These are phyloP conservation scores for Trissoscelio sp. DNA, from an alignment of 2,888 invertebrate genomes.

Conservation along the genomic window DNA sequence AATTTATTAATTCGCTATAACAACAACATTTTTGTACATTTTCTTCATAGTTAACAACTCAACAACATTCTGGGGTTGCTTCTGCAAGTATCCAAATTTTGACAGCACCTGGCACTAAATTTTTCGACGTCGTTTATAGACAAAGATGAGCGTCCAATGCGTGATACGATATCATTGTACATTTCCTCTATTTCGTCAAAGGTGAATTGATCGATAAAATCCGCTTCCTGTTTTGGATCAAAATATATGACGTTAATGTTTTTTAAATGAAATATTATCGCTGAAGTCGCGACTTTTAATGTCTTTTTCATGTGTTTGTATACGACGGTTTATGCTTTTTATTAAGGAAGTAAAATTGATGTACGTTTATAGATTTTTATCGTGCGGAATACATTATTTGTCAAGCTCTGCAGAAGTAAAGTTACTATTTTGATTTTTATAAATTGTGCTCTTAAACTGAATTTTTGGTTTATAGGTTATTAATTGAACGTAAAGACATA, in stretches of 20 bases:
- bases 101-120: constrained; percentile 37
- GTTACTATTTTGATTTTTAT: background rate
- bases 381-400: background rate
- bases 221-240: constrained; percentile 5
- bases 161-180: background rate
- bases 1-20: no score
- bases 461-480: background rate
- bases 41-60: constrained; percentile 28
- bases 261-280: background rate
- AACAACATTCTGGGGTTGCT: constrained; percentile 25
- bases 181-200: constrained; percentile 3
- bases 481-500: background rate
- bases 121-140: constrained; percentile 8
- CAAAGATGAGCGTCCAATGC: constrained; percentile 4
- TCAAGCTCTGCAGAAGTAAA: background rate
- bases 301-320: background rate
- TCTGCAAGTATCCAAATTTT: constrained; percentile 17
- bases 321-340: background rate
- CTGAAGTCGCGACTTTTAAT: background rate
- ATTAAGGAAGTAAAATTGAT: background rate
- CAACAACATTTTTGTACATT: no score
- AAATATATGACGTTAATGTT: no score
- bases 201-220: background rate
- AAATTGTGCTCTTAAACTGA: background rate
- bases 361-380: constrained; percentile 3